Percentiles rank a stretch among this genome's conserved stretches.
phyloP scores from a whole-genome alignment of 2,113 vertebrate species.

The Malurus cyaneus region DNA sequence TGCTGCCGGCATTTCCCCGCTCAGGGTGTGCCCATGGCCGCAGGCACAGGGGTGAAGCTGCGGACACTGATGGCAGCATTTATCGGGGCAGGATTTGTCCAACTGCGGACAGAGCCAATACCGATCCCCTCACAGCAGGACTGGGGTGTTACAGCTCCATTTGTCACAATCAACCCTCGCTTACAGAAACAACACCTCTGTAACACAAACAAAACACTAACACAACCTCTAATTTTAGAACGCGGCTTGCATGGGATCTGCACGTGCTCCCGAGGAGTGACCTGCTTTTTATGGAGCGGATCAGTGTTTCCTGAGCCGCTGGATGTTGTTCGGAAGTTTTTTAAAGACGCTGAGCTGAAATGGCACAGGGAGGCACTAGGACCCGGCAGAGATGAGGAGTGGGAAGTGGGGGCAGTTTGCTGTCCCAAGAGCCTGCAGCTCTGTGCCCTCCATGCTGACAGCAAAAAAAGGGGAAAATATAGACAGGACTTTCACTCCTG shows the following conservation, averaged over 20 bases:
- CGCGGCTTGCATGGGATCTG: background rate
- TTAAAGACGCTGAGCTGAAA: background rate
- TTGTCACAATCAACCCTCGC: background rate
- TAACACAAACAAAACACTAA: background rate
- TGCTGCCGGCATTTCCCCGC: background rate
- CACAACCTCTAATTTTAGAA: background rate
- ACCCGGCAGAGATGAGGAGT: accelerated
- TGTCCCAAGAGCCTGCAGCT: background rate
- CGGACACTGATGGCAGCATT: background rate
- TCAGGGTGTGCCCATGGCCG: background rate
- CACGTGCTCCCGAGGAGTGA: background rate
- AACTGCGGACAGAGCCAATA: background rate
- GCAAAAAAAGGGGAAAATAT: accelerated
- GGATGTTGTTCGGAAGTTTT: background rate
- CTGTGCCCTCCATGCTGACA: background rate
- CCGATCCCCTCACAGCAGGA: background rate
- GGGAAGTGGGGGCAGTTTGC: no score
- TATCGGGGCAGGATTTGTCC: background rate
- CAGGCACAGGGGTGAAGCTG: background rate
- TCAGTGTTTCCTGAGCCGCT: background rate
- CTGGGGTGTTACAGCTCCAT: accelerated
- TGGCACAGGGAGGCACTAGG: background rate
- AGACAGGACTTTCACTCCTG: background rate
- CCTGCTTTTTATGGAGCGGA: background rate
- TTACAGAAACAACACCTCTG: background rate